Base-by-base conservation (phyloP, 2,888 invertebrate species). In the Eristalis arbustorum region DNA sequence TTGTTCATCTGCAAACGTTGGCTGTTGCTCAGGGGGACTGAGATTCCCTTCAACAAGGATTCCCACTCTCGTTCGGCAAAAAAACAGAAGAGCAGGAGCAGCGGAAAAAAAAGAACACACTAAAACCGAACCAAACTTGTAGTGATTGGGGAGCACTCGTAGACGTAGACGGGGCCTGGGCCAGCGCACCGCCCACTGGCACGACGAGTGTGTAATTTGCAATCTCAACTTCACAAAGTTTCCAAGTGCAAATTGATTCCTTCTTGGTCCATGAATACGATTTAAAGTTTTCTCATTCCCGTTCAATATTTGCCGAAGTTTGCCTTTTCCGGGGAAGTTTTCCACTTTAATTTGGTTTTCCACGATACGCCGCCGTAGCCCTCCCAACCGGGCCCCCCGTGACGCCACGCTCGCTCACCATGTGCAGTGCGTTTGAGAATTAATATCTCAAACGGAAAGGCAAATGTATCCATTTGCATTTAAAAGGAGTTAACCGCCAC, bases 211-310 rank as follows among this genome's bases (percentile, higher is more conserved):
- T 63, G 75, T 80, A 67, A 56, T 75, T 76, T 75, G 78, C 67
- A 56, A 74, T 77, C 57, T 71, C 49, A 77, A 77, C 49, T 85
- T 85, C 71, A 28, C 49, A 85, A 82, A 73, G 72, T 82, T 85
- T 72, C 25, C 18, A 57, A 83, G 82, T 79, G 78, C 72, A 87
- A 87, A 79, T 87, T 79, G 83, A 87, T 87, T 83, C 68, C 75
- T 72, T 68, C 66, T 71, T 71, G 62, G 25, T 78, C 59, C 66
- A 87, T 87, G 87, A 83, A 87, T 83, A 83, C 82, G 87, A 87
- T 83, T 87, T 83, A 83, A 87, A 87, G 87, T 87, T 87, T 87
- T 79, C 83, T 72, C 87, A 87, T 87, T 87, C 83, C 40, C 59
- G 67, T 82, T 82, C 77, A 82, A 74, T 82, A 78, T 85, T 78